Evolutionary conservation across 2,113 vertebrate species (phyloP).

Genomic region (Vimba vimba): DNA sequence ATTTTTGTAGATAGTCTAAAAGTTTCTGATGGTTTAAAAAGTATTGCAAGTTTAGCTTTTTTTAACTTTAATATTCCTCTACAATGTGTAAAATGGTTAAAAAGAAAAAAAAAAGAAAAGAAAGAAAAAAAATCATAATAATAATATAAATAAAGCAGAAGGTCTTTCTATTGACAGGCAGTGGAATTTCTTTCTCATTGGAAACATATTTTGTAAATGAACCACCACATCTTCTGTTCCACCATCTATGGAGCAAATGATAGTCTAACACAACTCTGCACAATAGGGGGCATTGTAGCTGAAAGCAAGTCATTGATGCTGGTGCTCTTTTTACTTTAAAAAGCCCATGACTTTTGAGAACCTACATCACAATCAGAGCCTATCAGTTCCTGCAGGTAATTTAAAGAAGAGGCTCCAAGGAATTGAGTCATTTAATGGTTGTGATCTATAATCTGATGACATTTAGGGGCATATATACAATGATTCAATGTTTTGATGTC

Average conservation of each 20-base stretch:
- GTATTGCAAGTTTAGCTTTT: no score
- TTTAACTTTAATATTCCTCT: neutral
- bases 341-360: neutral
- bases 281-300: neutral
- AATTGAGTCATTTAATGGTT: neutral
- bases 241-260: neutral
- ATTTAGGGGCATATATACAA: constrained; percentile 6
- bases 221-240: neutral
- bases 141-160: neutral
- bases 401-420: neutral
- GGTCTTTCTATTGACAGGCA: neutral
- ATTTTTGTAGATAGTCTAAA: no score
- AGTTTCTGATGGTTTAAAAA: no score
- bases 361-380: constrained; percentile 7
- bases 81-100: neutral
- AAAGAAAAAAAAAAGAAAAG: no score
- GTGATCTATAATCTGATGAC: neutral
- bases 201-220: neutral
- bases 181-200: neutral
- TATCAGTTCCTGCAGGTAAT: neutral
- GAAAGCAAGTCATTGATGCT: neutral
- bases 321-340: neutral
- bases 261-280: neutral
- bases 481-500: neutral
- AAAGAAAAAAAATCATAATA: no score